Conservation (phyloP, 2,113 vertebrate species). For the Pipa parva region DNA sequence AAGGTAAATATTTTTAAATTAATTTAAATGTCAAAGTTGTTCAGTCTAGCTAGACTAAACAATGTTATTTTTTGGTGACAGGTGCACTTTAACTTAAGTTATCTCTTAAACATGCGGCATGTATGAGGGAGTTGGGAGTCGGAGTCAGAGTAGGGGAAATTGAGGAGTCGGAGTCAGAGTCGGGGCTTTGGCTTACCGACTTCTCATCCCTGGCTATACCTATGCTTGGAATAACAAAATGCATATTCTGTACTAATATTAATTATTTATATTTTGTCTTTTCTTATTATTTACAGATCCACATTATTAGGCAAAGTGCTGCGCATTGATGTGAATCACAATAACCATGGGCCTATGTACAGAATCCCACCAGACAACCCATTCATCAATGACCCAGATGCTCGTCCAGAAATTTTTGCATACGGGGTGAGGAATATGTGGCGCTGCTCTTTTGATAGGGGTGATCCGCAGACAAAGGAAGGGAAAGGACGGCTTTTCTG, state of each 20-base stretch:
- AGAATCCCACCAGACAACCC: slow-evolving; percentile 85
- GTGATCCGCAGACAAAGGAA: slow-evolving; percentile 69
- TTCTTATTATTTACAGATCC: slow-evolving; percentile 62
- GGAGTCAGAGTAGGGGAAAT: too few species aligned
- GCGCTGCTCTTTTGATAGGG: slow-evolving; percentile 92
- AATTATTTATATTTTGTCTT: not conserved
- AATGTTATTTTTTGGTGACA: too few species aligned
- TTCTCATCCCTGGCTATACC: too few species aligned
- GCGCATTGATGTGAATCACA: slow-evolving; percentile 79
- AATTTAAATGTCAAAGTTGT: too few species aligned
- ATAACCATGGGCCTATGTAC: slow-evolving; percentile 74
- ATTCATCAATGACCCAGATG: slow-evolving; percentile 63
- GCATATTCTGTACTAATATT: not conserved
- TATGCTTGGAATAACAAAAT: not conserved
- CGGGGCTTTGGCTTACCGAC: too few species aligned
- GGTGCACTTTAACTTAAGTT: too few species aligned
- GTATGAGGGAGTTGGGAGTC: too few species aligned
- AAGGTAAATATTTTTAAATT: too few species aligned
- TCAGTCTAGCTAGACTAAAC: too few species aligned
- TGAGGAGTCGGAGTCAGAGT: too few species aligned
- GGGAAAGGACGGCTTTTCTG: slow-evolving; percentile 91
- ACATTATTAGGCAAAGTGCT: slow-evolving; percentile 90
- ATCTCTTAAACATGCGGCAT: too few species aligned
- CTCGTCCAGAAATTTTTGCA: slow-evolving; percentile 84
- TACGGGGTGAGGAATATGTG: slow-evolving; percentile 95